phyloP scores from a whole-genome alignment of 2,797 vertebrate genomes.

The Alectoris magna region DNA sequence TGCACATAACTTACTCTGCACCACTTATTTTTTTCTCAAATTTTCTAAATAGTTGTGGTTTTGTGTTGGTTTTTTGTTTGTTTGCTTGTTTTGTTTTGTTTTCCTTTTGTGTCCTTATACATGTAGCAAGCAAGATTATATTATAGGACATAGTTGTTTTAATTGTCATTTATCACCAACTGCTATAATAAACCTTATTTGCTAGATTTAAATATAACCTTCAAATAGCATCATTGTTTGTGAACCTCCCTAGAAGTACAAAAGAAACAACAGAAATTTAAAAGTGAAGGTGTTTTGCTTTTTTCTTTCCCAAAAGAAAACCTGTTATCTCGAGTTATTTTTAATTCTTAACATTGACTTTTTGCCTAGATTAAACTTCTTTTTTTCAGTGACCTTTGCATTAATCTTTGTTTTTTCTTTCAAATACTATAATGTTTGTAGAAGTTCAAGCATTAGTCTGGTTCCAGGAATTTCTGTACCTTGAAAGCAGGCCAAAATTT shows the following conservation, averaged over 20 bases:
- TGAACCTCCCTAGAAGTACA: neutral
- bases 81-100: too few relatives aligned
- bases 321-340: neutral
- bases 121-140: neutral
- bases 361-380: neutral
- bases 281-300: neutral
- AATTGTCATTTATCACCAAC: neutral
- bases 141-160: neutral
- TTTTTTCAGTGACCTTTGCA: neutral
- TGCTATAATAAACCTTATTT: neutral
- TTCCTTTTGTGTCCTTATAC: neutral
- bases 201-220: neutral
- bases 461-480: neutral
- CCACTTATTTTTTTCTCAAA: neutral
- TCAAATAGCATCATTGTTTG: neutral
- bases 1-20: neutral
- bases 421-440: neutral
- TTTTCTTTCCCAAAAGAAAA: neutral
- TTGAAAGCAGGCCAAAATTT: neutral
- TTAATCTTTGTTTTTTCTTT: neutral
- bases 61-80: neutral
- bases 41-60: neutral
- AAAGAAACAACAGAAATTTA: neutral
- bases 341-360: neutral
- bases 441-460: neutral